phyloP scores from a whole-genome alignment of 2,797 vertebrate species.

The Eulemur mongoz region DNA sequence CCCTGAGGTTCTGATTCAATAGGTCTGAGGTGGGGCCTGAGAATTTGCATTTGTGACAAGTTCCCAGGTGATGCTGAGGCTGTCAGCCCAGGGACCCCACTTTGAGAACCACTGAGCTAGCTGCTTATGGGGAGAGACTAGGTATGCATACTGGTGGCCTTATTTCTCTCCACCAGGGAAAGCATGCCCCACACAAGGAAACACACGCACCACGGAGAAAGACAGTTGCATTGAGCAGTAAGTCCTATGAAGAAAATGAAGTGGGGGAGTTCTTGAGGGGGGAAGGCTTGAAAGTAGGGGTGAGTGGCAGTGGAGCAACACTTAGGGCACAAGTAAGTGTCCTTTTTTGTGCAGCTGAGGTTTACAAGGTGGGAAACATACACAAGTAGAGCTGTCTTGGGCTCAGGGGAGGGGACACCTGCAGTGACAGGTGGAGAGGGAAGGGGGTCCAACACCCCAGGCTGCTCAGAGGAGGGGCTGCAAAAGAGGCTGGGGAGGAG shows the following conservation, averaged over 20 bases:
- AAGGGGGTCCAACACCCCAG: no score
- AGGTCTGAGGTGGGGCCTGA: neutral
- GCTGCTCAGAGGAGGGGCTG: neutral
- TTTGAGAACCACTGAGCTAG: neutral
- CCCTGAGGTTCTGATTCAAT: neutral
- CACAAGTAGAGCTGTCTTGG: neutral
- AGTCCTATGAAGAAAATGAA: neutral
- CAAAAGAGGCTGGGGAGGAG: neutral
- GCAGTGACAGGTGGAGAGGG: neutral
- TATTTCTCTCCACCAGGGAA: neutral
- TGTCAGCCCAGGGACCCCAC: no score
- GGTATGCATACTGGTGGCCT: no score
- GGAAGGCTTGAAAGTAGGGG: neutral
- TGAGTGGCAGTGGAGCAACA: neutral
- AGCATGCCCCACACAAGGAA: neutral
- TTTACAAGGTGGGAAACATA: neutral
- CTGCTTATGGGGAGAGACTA: neutral
- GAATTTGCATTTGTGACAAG: conserved; percentile 20
- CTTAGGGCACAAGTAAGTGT: neutral
- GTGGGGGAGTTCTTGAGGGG: neutral
- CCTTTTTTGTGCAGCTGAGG: neutral
- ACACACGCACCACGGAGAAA: neutral
- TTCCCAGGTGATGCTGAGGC: neutral
- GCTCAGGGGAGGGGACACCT: neutral
- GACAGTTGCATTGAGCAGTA: neutral